Evolutionary conservation across 2,113 vertebrate genomes (phyloP).

Genomic region (Xenus cinereus): DNA sequence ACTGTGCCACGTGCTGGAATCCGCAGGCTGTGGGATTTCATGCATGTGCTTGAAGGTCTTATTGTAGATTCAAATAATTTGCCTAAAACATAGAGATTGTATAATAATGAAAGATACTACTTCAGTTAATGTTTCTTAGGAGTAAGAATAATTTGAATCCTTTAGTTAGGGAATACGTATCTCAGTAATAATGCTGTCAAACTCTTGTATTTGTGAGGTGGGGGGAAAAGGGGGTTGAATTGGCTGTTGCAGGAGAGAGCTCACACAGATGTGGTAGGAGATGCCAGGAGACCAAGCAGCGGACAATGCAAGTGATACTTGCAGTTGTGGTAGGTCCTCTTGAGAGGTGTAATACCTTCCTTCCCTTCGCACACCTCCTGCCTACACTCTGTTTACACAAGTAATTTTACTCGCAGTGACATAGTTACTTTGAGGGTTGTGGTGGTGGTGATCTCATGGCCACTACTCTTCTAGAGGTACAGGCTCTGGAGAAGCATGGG

Average conservation of each 20-base stretch:
- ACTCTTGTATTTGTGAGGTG: fast-evolving
- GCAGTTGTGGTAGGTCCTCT: not conserved
- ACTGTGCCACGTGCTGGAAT: not conserved
- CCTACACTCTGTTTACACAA: fast-evolving
- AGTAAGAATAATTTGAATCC: not conserved
- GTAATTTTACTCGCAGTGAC: not conserved
- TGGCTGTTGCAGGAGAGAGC: not conserved
- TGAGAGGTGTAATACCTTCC: not conserved
- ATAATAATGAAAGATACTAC: not conserved
- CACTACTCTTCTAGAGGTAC: not conserved
- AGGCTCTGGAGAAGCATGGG: not conserved
- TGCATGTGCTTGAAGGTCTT: not conserved
- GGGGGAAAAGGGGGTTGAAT: not conserved
- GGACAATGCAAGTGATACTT: not conserved
- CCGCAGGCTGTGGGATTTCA: not conserved
- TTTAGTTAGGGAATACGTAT: not conserved
- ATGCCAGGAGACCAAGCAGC: not conserved
- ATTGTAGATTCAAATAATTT: not conserved
- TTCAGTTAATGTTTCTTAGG: not conserved
- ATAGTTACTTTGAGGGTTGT: not conserved
- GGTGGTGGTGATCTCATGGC: not conserved
- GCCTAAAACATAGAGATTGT: not conserved
- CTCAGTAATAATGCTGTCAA: not conserved
- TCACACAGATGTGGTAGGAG: not conserved
- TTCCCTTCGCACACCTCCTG: not conserved